phyloP scores from a whole-genome alignment of 2,888 invertebrate genomes.

The Sarcophaga caerulescens region DNA sequence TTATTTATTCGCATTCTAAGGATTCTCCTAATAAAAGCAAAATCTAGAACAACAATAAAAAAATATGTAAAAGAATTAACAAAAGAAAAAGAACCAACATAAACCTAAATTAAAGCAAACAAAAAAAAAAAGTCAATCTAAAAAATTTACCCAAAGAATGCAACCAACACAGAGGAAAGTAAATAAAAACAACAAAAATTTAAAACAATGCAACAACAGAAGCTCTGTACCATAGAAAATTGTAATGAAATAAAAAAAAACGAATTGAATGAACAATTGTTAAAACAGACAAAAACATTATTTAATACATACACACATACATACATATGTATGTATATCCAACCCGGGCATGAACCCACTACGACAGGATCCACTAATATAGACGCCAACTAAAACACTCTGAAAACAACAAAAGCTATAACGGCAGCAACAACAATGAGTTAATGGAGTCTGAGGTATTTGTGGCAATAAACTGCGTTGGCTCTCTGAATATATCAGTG shows the following conservation, averaged over 20 bases:
- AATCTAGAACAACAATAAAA: conserved; percentile 2
- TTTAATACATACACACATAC: conserved; percentile 52
- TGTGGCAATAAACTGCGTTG: conserved; percentile 69
- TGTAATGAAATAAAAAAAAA: conserved; percentile 47
- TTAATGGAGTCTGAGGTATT: conserved; percentile 66
- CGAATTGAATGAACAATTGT: conserved; percentile 51
- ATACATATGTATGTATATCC: too few species aligned
- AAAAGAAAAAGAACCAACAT: conserved; percentile 25
- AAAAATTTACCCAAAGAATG: conserved; percentile 38
- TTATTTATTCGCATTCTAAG: conserved; percentile 3
- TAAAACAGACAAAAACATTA: conserved; percentile 33
- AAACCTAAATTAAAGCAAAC: conserved; percentile 46
- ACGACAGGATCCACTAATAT: conserved; percentile 67
- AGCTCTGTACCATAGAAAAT: conserved; percentile 14
- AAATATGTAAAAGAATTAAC: conserved; percentile 45
- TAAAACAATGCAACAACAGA: conserved; percentile 68
- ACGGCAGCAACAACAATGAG: conserved; percentile 26
- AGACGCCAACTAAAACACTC: conserved; percentile 29
- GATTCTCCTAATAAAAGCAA: conserved; percentile 11
- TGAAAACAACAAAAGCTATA: conserved; percentile 33
- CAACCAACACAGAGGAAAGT: conserved; percentile 29
- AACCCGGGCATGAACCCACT: conserved; percentile 47
- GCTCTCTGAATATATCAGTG: conserved; percentile 25
- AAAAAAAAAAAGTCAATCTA: conserved; percentile 32
- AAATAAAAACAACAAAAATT: conserved; percentile 26